phyloP scores from a whole-genome alignment of 1,140 invertebrate species.

The Yoshiicerus persimilis region DNA sequence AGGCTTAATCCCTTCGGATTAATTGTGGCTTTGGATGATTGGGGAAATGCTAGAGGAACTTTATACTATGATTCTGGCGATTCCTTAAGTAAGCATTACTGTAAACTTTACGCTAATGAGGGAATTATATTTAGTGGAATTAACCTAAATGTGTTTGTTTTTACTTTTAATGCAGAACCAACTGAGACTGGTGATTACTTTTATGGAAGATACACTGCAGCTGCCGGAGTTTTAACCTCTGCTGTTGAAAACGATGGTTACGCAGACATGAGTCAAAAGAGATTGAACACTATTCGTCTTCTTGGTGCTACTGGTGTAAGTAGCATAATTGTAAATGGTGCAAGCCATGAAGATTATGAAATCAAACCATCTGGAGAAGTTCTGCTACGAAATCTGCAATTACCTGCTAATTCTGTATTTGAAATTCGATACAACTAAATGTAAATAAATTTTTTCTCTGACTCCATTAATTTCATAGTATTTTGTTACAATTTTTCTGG shows the following conservation, averaged over 20 bases:
- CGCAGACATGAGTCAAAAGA: not conserved
- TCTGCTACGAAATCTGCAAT: not conserved
- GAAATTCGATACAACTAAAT: not conserved
- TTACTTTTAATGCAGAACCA: too few species aligned
- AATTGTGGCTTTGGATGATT: slow-evolving; percentile 51
- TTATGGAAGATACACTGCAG: not conserved
- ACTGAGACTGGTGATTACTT: slow-evolving; percentile 32
- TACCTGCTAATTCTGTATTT: not conserved
- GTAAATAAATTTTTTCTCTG: too few species aligned
- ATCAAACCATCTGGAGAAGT: slow-evolving; percentile 8
- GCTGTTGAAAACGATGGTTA: slow-evolving; percentile 5
- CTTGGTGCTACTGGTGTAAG: not conserved
- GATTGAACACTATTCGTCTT: not conserved
- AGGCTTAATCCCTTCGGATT: slow-evolving; percentile 52
- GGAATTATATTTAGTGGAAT: too few species aligned
- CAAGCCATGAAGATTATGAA: not conserved
- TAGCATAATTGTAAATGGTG: slow-evolving; percentile 20
- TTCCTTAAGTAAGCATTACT: too few species aligned
- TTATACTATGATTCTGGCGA: slow-evolving; percentile 59
- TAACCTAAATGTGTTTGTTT: too few species aligned
- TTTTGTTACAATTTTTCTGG: slow-evolving; percentile 50
- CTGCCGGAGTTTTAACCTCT: not conserved
- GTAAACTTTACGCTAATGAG: too few species aligned
- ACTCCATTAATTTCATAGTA: slow-evolving; percentile 50
- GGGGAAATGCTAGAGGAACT: slow-evolving; percentile 49